Evolutionary conservation across 2,797 vertebrate species (phyloP), one percentile per base, ranked within the genome.

Genomic region (Chrysocyon brachyurus): DNA sequence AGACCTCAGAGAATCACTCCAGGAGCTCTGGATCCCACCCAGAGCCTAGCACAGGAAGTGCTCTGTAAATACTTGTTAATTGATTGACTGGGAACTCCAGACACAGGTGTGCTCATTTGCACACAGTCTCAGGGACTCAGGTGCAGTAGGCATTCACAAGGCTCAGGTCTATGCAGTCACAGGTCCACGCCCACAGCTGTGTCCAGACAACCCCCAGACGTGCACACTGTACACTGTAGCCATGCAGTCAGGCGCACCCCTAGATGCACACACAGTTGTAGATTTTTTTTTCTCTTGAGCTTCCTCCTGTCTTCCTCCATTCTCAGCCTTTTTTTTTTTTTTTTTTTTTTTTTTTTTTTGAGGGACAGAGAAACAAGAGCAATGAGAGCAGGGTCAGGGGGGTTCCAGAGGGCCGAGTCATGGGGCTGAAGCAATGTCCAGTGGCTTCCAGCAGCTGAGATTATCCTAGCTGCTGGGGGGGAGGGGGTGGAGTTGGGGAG

Each of bases 101-200:
- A 81, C 92, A 95, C 96, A 97, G 97, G 98, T 98, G 97, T 95
- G 88, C 28, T 59, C 26, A 5, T 94, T 83, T 89, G 70, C 73
- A 86, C 93, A 49, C 33, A 8, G 57, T 83, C 83, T 70, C 68
- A 5, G 17, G 19, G 82, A 87, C 95, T 96, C 84, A 90, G 94
- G 91, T 95, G 77, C 92, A 89, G 66, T 40, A 82, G 11, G 12
- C 66, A 4, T 61, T 77, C 64, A 77, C 33, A 31, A 54, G 70
- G 28, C 73, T 87, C 82, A 8, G 24, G 46, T 28, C 54, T 64
- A 22, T 75, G 19, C 66, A 72, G 86, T 66, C 84, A 28, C 77
- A 77, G 57, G 57, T 78, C 86, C 46, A 24, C 3, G 1, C 68
- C 24, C 8, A 64, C 81, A 88, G 59, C 12, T 1, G n/a, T 57